Base-by-base conservation (phyloP, 2,888 invertebrate genomes). In the Drosophila phalerata region DNA sequence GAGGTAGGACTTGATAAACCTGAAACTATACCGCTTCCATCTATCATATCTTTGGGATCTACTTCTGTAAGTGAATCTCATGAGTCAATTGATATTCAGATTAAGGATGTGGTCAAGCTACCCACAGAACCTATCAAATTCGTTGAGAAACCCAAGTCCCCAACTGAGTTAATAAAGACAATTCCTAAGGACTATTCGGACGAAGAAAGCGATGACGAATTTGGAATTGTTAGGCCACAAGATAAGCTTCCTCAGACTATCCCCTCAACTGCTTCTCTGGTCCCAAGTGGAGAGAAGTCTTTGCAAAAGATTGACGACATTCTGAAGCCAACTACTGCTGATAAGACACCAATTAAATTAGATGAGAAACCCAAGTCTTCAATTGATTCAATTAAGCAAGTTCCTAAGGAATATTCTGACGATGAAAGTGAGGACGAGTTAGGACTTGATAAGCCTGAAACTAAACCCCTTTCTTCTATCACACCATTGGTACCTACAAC, bases 321-420 rank as follows among this genome's bases (percentile, higher is more conserved):
- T 55, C 34, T 58, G 9, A 62, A 52, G 42, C 52, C 45, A n/a
- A n/a, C 25, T 9, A 2, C n/a, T 38, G 51, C 32, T 15, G 49
- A 43, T n/a, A 55, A 56, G 37, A 11, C 49, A 13, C 43, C 51
- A 10, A 13, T 37, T 30, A 65, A 47, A 17, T n/a, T 45, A 13
- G 57, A 48, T 15, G 60, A 60, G 13, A 53, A 66, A 34, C 47
- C 52, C 17, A 52, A 52, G 45, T 62, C 58, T 10, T 55, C 62
- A 37, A 9, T 25, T 53, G 53, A 47, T 15, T 6, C 15, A 30
- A 11, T 32, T 10, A 63, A 42, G 40, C 40, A 5, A 40, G 6
- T 28, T 28, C 4, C 40, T 1, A 64, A 38, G 51, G 45, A 56
- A 10, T 65, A 60, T 45, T 64, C 53, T n/a, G 53, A 69, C 15